A percentile compares a stretch with the other conserved stretches of the same genome.
These are phyloP conservation scores for Erpobdella octoculata DNA, from an alignment of 2,888 invertebrate species.

Conservation along the genomic window DNA sequence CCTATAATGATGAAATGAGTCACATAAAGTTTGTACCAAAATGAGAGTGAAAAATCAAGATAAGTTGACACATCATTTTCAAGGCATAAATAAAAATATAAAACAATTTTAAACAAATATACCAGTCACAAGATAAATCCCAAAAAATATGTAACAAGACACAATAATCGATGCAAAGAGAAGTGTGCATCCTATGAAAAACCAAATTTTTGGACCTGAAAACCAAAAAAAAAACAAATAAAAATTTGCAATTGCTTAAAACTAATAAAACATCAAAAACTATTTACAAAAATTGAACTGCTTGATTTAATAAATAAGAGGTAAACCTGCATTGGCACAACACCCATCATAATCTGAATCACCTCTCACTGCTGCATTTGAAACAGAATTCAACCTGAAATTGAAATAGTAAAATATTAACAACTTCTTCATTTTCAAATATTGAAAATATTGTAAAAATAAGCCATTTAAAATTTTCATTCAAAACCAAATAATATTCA, in stretches of 20 bases:
- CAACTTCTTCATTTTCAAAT: background rate
- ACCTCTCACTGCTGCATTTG: constrained; percentile 26
- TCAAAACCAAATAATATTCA: too few species aligned
- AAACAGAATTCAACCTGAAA: constrained; percentile 29
- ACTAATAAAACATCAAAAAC: background rate
- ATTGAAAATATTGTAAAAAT: constrained; percentile 28
- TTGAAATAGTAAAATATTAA: background rate
- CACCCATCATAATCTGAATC: constrained; percentile 26
- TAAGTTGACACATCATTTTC: background rate
- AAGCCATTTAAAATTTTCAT: too few species aligned
- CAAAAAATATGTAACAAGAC: constrained; percentile 13
- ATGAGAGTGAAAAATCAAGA: background rate
- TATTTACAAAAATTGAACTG: background rate
- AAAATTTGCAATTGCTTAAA: background rate
- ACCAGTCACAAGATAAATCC: background rate
- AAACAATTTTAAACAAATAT: background rate
- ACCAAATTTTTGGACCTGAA: background rate
- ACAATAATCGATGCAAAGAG: constrained; percentile 15
- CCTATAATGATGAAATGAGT: background rate
- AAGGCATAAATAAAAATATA: background rate
- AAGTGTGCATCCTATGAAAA: background rate
- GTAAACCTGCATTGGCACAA: constrained; percentile 24
- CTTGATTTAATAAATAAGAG: background rate
- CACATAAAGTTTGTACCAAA: background rate
- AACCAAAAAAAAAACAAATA: background rate